Conservation (phyloP, 2,113 vertebrate genomes). For the Gracilinanus agilis region DNA sequence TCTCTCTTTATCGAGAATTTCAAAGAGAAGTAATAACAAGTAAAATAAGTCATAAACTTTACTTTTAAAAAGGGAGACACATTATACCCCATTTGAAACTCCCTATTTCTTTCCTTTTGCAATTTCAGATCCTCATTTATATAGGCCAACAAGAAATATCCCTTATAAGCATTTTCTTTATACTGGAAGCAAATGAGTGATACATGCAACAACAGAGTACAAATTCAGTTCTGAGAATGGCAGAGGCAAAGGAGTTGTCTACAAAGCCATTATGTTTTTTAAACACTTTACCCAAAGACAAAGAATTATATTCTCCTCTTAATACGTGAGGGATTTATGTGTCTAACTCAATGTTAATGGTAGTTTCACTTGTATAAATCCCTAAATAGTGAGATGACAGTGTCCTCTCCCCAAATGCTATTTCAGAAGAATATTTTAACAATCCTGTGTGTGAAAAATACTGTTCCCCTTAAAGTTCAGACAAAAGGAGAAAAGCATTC, state of each 20-base stretch:
- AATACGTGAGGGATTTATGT: neutral
- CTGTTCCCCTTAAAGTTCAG: neutral
- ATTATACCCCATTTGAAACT: slow-evolving; percentile 24
- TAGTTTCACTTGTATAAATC: slow-evolving; percentile 18
- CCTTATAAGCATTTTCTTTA: slow-evolving; percentile 47
- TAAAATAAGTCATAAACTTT: slow-evolving; percentile 60
- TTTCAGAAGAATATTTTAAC: neutral
- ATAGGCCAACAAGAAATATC: slow-evolving; percentile 46
- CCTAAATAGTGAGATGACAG: neutral
- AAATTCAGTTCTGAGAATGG: slow-evolving; percentile 40
- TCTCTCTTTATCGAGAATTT: slow-evolving; percentile 55
- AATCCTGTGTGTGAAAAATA: neutral
- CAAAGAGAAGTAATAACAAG: slow-evolving; percentile 59
- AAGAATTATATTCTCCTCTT: slow-evolving; percentile 36
- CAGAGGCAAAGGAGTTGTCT: slow-evolving; percentile 26
- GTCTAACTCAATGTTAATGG: slow-evolving; percentile 34
- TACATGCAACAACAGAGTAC: neutral
- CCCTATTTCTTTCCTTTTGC: slow-evolving; percentile 46
- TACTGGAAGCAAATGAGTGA: slow-evolving; percentile 55
- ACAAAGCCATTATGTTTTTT: slow-evolving; percentile 33
- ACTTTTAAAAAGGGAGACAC: slow-evolving; percentile 52
- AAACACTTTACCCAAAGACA: slow-evolving; percentile 49
- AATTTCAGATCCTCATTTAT: slow-evolving; percentile 61
- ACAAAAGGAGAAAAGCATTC: neutral
- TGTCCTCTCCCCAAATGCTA: slow-evolving; percentile 37